These are phyloP conservation scores for Tor tambroides DNA, from an alignment of 2,113 vertebrate genomes.

Conservation along the genomic window DNA sequence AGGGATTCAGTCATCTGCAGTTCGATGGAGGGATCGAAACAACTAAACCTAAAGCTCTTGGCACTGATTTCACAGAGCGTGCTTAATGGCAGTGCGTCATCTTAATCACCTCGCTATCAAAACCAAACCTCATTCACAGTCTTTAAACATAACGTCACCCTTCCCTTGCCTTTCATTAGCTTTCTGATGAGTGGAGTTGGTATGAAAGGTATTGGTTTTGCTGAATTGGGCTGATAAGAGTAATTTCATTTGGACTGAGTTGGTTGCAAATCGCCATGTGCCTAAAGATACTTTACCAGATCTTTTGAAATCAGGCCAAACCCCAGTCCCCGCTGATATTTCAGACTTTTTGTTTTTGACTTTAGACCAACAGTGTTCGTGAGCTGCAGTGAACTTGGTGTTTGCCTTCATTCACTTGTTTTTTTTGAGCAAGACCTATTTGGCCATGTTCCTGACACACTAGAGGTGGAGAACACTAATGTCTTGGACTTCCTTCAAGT, in stretches of 20 bases:
- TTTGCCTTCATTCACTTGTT: conserved; percentile 8
- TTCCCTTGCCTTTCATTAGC: background rate
- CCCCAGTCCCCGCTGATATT: background rate
- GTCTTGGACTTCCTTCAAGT: background rate
- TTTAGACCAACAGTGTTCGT: background rate
- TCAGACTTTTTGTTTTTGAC: background rate
- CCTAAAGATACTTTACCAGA: background rate
- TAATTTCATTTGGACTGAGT: background rate
- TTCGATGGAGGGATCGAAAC: background rate
- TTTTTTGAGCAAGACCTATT: conserved; percentile 22
- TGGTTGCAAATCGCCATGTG: background rate
- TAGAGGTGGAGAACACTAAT: background rate
- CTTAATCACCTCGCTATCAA: background rate
- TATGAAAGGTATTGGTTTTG: background rate
- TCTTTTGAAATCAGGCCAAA: background rate
- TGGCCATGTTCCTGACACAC: background rate
- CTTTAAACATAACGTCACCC: background rate
- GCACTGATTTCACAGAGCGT: background rate
- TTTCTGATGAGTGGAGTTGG: conserved; percentile 1
- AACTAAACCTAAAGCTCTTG: background rate
- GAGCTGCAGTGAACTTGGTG: background rate
- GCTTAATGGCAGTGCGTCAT: background rate
- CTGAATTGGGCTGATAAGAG: background rate
- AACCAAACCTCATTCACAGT: background rate
- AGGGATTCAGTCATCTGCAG: background rate